phyloP scores from a whole-genome alignment of 2,797 vertebrate genomes.

The Lacerta viridis region DNA sequence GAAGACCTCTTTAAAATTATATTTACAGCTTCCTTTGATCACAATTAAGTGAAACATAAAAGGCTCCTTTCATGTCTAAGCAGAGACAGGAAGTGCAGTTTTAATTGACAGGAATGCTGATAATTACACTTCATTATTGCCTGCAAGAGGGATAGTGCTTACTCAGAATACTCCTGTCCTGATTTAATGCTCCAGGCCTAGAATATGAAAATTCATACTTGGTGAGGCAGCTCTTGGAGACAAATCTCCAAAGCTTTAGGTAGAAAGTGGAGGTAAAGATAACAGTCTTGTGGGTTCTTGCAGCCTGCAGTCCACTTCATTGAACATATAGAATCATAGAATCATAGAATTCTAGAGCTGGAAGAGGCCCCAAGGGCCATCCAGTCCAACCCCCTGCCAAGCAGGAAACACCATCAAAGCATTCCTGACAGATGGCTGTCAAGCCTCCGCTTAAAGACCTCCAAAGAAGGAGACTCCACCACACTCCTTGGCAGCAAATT shows the following conservation, averaged over 20 bases:
- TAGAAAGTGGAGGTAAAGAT: background rate
- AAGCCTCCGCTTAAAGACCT: too few relatives aligned
- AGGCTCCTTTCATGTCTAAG: conserved; percentile 25
- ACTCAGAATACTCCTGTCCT: background rate
- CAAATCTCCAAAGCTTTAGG: background rate
- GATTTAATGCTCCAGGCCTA: background rate
- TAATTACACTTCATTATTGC: conserved; percentile 6
- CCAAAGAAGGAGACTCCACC: too few relatives aligned
- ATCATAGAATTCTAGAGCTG: too few relatives aligned
- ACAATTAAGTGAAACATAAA: conserved; percentile 28
- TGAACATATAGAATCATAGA: too few relatives aligned
- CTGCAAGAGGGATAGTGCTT: background rate
- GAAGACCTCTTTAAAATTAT: background rate
- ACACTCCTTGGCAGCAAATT: too few relatives aligned
- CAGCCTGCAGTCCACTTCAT: too few relatives aligned
- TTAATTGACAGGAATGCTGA: conserved; percentile 38
- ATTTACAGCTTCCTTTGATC: conserved; percentile 32
- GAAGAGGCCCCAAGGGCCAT: too few relatives aligned
- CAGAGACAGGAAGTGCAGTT: background rate
- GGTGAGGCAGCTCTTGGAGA: background rate
- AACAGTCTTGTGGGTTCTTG: too few relatives aligned
- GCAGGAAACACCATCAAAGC: too few relatives aligned
- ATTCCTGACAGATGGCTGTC: too few relatives aligned
- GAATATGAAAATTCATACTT: background rate
- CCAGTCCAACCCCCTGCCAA: too few relatives aligned